Conservation (phyloP, 2,113 vertebrate species). For the Atlantisia rogersi region DNA sequence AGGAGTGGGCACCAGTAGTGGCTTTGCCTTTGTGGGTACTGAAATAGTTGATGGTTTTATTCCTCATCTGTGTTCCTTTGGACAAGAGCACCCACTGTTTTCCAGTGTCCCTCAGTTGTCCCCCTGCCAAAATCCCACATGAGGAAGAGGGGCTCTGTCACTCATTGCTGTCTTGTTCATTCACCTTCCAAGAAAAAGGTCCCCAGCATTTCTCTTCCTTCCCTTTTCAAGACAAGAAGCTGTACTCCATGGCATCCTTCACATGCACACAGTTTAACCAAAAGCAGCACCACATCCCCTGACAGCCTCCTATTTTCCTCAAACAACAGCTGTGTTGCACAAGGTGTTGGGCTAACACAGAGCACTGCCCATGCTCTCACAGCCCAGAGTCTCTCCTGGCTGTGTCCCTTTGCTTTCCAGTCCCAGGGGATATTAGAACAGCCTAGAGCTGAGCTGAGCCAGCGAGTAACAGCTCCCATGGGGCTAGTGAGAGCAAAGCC, state of each 20-base stretch:
- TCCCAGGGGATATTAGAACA: background rate
- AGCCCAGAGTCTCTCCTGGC: background rate
- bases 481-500: background rate
- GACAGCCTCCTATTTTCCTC: background rate
- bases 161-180: background rate
- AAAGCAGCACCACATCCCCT: background rate
- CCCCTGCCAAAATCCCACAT: background rate
- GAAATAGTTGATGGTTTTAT: background rate
- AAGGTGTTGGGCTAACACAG: background rate
- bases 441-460: background rate
- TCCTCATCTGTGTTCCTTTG: background rate
- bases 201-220: background rate
- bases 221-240: background rate
- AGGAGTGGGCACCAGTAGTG: background rate
- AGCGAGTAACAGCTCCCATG: background rate
- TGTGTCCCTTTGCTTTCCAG: background rate
- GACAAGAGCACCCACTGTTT: background rate
- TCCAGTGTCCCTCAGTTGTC: fast-evolving
- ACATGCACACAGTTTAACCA: fast-evolving
- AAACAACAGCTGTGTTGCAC: background rate
- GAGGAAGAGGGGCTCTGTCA: background rate
- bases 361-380: background rate
- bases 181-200: background rate
- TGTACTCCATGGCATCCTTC: background rate
- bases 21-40: background rate